Percentiles rank a stretch among this genome's conserved stretches.
Conservation (phyloP, 2,888 invertebrate genomes). For the Noctuana brunneofusca region DNA sequence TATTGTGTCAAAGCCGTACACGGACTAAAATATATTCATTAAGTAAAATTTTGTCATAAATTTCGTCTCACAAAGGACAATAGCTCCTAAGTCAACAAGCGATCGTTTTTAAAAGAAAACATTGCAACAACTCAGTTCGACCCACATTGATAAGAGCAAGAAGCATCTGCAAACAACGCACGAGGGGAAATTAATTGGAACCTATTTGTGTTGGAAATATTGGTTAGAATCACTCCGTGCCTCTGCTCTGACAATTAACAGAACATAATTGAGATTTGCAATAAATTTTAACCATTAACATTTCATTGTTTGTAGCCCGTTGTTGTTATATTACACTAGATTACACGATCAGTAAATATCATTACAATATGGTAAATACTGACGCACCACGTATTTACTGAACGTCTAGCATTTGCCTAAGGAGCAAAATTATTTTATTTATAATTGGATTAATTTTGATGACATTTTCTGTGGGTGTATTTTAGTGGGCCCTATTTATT, state of each 20-base stretch:
- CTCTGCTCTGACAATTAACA: constrained; percentile 30
- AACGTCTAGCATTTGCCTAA: too few relatives aligned
- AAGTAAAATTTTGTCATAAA: not conserved
- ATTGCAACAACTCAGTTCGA: constrained; percentile 67
- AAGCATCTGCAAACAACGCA: constrained; percentile 56
- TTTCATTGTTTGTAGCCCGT: too few relatives aligned
- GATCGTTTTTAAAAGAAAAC: constrained; percentile 57
- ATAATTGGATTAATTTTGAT: too few relatives aligned
- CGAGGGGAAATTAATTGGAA: constrained; percentile 52
- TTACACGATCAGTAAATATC: too few relatives aligned
- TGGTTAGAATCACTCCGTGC: constrained; percentile 6
- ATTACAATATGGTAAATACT: too few relatives aligned
- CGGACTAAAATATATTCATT: not conserved
- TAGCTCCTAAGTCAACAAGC: constrained; percentile 22
- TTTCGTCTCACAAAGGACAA: constrained; percentile 6
- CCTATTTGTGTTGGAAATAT: constrained; percentile 37
- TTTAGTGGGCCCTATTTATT: too few relatives aligned
- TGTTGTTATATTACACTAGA: too few relatives aligned
- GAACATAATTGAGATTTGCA: constrained; percentile 34
- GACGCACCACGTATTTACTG: too few relatives aligned
- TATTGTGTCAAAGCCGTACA: too few relatives aligned
- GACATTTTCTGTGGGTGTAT: too few relatives aligned
- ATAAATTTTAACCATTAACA: not conserved
- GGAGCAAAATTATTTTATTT: too few relatives aligned
- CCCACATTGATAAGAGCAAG: constrained; percentile 73